phyloP scores from a whole-genome alignment of 2,113 vertebrate species.

The Dromiciops gliroides region DNA sequence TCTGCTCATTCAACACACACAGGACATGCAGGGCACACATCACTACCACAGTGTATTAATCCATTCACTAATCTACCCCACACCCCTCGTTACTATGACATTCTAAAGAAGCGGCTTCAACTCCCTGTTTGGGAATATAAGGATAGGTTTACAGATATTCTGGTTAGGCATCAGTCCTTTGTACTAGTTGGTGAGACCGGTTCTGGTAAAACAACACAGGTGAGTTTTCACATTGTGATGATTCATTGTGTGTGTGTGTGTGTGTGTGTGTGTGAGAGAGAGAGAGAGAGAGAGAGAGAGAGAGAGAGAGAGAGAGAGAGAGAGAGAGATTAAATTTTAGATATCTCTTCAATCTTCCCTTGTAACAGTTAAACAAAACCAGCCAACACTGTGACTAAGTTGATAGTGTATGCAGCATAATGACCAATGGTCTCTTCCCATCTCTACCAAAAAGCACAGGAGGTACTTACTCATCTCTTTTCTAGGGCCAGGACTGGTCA shows the following conservation, averaged over 20 bases:
- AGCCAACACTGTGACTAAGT: background rate
- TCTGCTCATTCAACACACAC: constrained; percentile 75
- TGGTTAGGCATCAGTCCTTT: constrained; percentile 93
- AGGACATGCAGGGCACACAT: constrained; percentile 75
- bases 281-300: no score
- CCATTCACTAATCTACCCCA: constrained; percentile 97
- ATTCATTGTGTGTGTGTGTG: background rate
- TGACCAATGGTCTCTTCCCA: background rate
- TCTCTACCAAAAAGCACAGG: background rate
- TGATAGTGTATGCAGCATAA: background rate
- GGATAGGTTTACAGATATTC: constrained; percentile 93
- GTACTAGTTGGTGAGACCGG: constrained; percentile 97
- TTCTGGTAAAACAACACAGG: constrained; percentile 98
- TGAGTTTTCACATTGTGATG: constrained; percentile 73
- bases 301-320: no score
- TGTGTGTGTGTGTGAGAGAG: background rate
- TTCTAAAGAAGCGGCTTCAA: constrained; percentile 94
- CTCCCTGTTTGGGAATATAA: constrained; percentile 98
- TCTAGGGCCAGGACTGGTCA: background rate
- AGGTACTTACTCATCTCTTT: background rate
- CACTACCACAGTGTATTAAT: constrained; percentile 94
- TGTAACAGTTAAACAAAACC: background rate
- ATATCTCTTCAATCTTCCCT: background rate
- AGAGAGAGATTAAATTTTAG: background rate
- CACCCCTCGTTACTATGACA: constrained; percentile 95